phyloP scores from a whole-genome alignment of 2,113 vertebrate species.

The Neogale vison region DNA sequence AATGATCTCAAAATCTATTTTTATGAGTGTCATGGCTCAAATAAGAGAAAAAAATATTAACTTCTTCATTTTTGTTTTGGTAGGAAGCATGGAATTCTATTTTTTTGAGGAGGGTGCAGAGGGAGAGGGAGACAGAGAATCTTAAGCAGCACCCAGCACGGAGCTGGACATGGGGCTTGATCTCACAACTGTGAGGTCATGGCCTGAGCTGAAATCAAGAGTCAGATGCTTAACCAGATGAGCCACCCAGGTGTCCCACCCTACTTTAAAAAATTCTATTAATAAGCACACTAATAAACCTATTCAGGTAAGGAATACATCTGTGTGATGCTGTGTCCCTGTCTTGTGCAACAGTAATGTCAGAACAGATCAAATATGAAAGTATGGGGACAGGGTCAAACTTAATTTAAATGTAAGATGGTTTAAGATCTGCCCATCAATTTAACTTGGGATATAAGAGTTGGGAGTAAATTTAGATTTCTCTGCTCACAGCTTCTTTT shows the following conservation, averaged over 20 bases:
- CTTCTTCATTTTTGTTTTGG: not conserved
- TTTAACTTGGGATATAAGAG: not conserved
- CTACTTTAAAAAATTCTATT: not conserved
- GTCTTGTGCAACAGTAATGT: not conserved
- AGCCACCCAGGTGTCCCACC: not conserved
- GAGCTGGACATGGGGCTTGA: not conserved
- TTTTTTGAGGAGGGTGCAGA: not conserved
- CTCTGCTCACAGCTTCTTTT: not conserved
- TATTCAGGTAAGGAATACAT: not conserved
- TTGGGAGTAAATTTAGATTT: not conserved
- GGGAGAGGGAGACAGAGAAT: not conserved
- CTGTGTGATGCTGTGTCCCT: not conserved
- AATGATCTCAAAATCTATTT: conserved; percentile 3
- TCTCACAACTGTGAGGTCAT: not conserved
- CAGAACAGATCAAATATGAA: not conserved
- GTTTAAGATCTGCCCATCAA: not conserved
- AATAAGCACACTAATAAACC: not conserved
- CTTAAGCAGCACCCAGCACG: not conserved
- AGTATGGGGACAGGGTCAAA: not conserved
- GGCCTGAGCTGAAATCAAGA: not conserved
- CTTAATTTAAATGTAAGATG: not conserved
- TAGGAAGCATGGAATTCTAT: not conserved
- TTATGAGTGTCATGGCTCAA: not conserved
- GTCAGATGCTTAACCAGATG: not conserved
- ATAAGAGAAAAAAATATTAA: not conserved